Evolutionary conservation across 2,888 invertebrate species (phyloP).

Genomic region (Furcula furcula): DNA sequence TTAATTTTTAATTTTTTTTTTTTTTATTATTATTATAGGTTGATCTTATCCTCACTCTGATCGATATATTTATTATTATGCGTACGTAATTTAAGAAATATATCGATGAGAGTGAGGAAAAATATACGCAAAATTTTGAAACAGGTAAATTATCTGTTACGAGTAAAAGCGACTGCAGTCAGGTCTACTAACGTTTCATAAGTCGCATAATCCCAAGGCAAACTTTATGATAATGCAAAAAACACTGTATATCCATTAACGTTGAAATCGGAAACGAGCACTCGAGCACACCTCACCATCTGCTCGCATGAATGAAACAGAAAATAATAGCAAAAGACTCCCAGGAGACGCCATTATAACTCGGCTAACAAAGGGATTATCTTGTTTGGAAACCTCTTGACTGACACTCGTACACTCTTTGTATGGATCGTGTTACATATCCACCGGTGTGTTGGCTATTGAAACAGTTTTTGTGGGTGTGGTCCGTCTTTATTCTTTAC

Average conservation of each 20-base stretch:
- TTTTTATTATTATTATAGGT: too few relatives aligned
- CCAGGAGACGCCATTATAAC: conserved; percentile 69
- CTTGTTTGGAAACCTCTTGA: conserved; percentile 80
- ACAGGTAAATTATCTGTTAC: neutral
- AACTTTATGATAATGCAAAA: conserved; percentile 44
- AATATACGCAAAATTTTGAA: neutral
- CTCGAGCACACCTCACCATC: conserved; percentile 63
- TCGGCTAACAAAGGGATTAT: conserved; percentile 76
- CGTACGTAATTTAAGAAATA: too few relatives aligned
- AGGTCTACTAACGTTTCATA: neutral
- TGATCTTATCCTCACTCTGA: too few relatives aligned
- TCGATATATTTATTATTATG: too few relatives aligned
- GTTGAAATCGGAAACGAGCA: conserved; percentile 70
- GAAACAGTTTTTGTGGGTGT: conserved; percentile 70
- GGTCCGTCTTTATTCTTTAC: conserved; percentile 51
- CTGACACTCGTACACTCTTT: conserved; percentile 66
- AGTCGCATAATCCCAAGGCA: conserved; percentile 31
- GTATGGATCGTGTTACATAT: conserved; percentile 71
- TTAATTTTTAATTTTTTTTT: too few relatives aligned
- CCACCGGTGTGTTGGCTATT: conserved; percentile 55
- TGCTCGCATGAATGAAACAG: conserved; percentile 67
- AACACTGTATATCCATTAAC: conserved; percentile 63
- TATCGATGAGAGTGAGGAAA: neutral
- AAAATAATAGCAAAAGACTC: conserved; percentile 66
- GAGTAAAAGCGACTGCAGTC: neutral